Percentiles rank a stretch among this genome's conserved stretches.
Evolutionary conservation across 2,797 vertebrate genomes (phyloP).

Genomic region (Hemitrygon akajei): DNA sequence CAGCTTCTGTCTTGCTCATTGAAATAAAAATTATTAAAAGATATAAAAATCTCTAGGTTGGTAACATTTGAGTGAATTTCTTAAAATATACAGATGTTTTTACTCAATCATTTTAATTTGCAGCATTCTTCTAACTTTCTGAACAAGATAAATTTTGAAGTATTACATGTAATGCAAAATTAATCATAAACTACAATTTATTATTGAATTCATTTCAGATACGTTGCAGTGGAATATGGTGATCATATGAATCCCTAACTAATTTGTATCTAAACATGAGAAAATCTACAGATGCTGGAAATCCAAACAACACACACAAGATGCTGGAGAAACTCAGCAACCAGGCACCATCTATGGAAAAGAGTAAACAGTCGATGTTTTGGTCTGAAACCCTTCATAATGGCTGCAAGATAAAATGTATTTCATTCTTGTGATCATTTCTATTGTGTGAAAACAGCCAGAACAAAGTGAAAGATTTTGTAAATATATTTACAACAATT

Average conservation of each 20-base stretch:
- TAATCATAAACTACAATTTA: not conserved
- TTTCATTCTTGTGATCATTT: not conserved
- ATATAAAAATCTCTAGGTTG: slow-evolving; percentile 36
- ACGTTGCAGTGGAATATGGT: slow-evolving; percentile 7
- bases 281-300: too few relatives aligned
- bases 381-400: too few relatives aligned
- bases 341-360: too few relatives aligned
- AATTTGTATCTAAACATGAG: not conserved
- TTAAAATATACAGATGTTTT: not conserved
- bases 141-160: not conserved
- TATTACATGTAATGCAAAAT: not conserved
- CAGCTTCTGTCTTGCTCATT: slow-evolving; percentile 43
- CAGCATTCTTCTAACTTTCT: not conserved
- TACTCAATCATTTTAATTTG: not conserved
- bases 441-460: not conserved
- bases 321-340: too few relatives aligned
- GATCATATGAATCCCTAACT: not conserved
- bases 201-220: not conserved
- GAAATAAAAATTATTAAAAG: slow-evolving; percentile 45
- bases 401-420: not conserved
- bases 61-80: not conserved
- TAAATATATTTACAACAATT: not conserved
- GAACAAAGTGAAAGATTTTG: not conserved
- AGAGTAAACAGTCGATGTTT: too few relatives aligned
- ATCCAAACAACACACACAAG: too few relatives aligned